These are phyloP conservation scores for Conistra vaccinii DNA, from an alignment of 2,888 invertebrate species.

Conservation along the genomic window DNA sequence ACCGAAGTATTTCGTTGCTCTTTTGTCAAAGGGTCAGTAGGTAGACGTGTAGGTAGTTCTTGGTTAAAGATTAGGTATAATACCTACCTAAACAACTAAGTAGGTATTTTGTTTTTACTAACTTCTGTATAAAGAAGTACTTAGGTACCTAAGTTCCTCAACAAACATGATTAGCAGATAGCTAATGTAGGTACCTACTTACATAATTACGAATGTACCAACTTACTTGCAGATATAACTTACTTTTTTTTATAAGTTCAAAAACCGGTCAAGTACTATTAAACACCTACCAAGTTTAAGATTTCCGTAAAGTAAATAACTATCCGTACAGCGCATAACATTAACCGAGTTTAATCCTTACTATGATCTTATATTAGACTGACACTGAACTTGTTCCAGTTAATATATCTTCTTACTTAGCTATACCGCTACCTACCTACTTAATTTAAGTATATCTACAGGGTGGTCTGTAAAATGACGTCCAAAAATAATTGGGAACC, in stretches of 20 bases:
- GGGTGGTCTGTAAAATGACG: not conserved
- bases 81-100: not conserved
- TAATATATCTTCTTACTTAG: not conserved
- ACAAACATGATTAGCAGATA: not conserved
- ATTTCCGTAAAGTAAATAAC: slow-evolving; percentile 47
- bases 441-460: not conserved
- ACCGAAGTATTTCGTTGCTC: slow-evolving; percentile 25
- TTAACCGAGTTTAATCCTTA: slow-evolving; percentile 46
- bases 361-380: not conserved
- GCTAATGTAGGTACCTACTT: not conserved
- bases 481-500: not conserved
- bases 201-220: not conserved
- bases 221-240: not conserved
- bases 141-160: not conserved
- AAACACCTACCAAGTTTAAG: slow-evolving; percentile 21
- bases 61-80: not conserved
- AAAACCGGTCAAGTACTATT: slow-evolving; percentile 51
- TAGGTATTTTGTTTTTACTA: too few species aligned
- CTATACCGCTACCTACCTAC: not conserved
- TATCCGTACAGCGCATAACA: slow-evolving; percentile 42
- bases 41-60: not conserved
- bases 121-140: not conserved
- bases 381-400: slow-evolving; percentile 23
- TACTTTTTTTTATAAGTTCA: slow-evolving; percentile 33
- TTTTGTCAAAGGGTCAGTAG: slow-evolving; percentile 7